Evolutionary conservation across 2,888 invertebrate genomes (phyloP).

Genomic region (Poecilobothrus nobilitatus): DNA sequence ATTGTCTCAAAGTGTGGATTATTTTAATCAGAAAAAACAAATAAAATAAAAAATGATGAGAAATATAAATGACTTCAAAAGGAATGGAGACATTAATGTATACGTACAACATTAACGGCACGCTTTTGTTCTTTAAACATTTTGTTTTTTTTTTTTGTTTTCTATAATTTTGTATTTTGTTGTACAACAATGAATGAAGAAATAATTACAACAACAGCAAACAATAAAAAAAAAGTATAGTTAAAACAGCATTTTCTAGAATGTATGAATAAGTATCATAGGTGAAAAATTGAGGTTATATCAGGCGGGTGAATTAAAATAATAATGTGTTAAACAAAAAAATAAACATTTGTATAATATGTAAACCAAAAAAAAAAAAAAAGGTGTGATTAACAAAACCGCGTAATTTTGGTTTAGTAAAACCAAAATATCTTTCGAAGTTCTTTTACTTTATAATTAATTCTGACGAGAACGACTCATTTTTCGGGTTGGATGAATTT

Average conservation of each 20-base stretch:
- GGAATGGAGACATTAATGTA: background rate
- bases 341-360: no score
- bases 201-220: background rate
- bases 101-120: background rate
- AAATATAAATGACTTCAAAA: background rate
- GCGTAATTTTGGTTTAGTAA: no score
- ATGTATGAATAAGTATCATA: background rate
- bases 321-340: background rate
- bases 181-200: background rate
- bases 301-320: background rate
- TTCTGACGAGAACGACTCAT: no score
- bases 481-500: no score
- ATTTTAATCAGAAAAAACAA: background rate
- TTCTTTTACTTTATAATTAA: no score
- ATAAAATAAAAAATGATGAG: no score
- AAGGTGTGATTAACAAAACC: no score
- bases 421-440: no score
- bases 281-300: background rate
- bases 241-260: background rate
- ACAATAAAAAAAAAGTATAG: background rate
- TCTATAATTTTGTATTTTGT: background rate
- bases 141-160: background rate
- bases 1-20: background rate
- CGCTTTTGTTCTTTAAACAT: background rate
- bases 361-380: no score